Evolutionary conservation across 2,113 vertebrate genomes (phyloP).

Genomic region (Amphiprion percula): DNA sequence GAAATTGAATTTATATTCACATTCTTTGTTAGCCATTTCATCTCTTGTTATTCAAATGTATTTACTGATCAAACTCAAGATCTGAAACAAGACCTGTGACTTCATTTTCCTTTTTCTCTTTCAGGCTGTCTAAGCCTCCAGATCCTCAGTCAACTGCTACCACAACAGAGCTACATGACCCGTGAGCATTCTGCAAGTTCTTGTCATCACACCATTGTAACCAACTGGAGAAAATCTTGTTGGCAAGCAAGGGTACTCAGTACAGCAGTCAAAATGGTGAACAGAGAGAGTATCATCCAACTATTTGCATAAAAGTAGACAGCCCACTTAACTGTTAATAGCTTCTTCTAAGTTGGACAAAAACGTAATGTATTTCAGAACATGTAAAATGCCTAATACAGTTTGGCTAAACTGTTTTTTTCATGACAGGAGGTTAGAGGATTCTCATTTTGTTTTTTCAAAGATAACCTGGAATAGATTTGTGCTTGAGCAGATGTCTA

Average conservation of each 20-base stretch:
- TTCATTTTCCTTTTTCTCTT: constrained; percentile 14
- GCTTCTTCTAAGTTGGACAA: neutral
- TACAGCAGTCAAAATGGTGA: neutral
- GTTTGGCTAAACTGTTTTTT: neutral
- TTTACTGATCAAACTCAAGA: neutral
- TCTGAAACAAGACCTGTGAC: constrained; percentile 9
- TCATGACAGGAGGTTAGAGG: neutral
- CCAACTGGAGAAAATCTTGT: constrained; percentile 1
- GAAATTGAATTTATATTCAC: neutral
- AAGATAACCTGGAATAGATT: neutral
- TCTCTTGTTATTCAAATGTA: too few relatives aligned
- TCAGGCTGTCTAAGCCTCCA: neutral
- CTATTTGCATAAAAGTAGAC: neutral
- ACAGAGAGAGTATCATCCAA: neutral
- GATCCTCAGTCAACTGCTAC: constrained; percentile 20
- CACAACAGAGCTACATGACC: constrained; percentile 15
- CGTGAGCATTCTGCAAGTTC: constrained; percentile 49
- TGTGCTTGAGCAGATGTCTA: neutral
- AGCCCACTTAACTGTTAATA: neutral
- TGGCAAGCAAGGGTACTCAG: constrained; percentile 4
- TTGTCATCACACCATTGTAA: constrained; percentile 44
- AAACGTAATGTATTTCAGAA: neutral
- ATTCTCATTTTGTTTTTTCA: neutral
- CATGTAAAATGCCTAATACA: neutral
- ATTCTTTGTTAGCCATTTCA: neutral